A percentile compares a stretch with the other conserved stretches of the same genome.
phyloP scores from a whole-genome alignment of 2,113 vertebrate genomes.

The Charina bottae region DNA sequence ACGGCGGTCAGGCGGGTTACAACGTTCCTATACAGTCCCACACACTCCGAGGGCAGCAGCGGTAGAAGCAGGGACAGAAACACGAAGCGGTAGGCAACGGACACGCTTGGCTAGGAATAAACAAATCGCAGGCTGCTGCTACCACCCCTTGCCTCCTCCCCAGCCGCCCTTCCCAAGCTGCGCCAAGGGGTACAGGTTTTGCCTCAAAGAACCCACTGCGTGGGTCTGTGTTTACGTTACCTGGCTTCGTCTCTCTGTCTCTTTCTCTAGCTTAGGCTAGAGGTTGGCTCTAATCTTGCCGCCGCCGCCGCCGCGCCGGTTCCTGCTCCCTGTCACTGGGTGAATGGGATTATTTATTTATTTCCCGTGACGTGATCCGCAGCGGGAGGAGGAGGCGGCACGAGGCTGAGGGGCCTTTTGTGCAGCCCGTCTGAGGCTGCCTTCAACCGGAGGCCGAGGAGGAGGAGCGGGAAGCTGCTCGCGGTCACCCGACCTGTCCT shows the following conservation, averaged over 20 bases:
- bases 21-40: neutral
- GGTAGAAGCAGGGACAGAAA: conserved; percentile 19
- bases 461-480: conserved; percentile 38
- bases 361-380: conserved; percentile 66
- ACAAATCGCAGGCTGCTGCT: neutral
- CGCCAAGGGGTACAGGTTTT: neutral
- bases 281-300: conserved; percentile 52
- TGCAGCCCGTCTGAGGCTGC: conserved; percentile 17
- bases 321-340: conserved; percentile 52
- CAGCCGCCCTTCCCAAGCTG: conserved; percentile 17
- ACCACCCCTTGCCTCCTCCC: neutral
- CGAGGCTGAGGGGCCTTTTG: neutral
- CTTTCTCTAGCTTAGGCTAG: conserved; percentile 44
- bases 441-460: neutral
- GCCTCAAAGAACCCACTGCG: conserved; percentile 25
- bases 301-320: conserved; percentile 56
- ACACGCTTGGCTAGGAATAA: neutral
- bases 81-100: neutral
- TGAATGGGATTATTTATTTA: conserved; percentile 74
- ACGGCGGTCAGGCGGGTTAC: neutral
- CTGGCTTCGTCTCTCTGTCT: conserved; percentile 49
- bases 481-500: conserved; percentile 28
- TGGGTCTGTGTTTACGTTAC: conserved; percentile 60
- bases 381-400: conserved; percentile 1
- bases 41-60: conserved; percentile 4